These are phyloP conservation scores for Centruroides vittatus DNA, from an alignment of 1,140 invertebrate species.

Conservation along the genomic window DNA sequence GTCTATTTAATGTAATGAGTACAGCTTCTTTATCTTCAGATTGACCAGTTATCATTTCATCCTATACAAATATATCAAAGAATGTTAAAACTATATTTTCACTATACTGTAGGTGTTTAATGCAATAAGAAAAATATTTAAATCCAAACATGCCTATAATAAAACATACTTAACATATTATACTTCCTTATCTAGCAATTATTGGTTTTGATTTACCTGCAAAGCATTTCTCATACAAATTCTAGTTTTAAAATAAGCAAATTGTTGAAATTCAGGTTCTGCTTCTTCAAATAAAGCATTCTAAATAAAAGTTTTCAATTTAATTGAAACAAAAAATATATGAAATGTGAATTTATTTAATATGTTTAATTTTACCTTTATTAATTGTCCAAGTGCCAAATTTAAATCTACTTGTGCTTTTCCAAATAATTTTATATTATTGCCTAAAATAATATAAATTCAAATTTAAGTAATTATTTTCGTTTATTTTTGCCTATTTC, in stretches of 20 bases:
- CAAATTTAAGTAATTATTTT: too few relatives aligned
- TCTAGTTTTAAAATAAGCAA: constrained; percentile 91
- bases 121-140: neutral
- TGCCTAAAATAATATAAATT: constrained; percentile 2
- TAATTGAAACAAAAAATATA: too few relatives aligned
- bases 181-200: too few relatives aligned
- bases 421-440: constrained; percentile 62
- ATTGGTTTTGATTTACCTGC: constrained; percentile 21
- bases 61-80: constrained; percentile 50
- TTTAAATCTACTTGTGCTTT: constrained; percentile 89
- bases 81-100: too few relatives aligned
- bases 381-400: constrained; percentile 81
- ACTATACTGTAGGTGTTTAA: too few relatives aligned
- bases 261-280: constrained; percentile 90
- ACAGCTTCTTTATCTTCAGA: constrained; percentile 76
- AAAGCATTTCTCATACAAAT: constrained; percentile 45
- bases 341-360: too few relatives aligned
- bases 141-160: neutral
- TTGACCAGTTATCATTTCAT: constrained; percentile 60
- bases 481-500: too few relatives aligned
- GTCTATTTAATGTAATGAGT: constrained; percentile 74
- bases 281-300: constrained; percentile 93
- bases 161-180: neutral
- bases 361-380: constrained; percentile 32
- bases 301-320: constrained; percentile 25